Evolutionary conservation across 2,888 invertebrate genomes (phyloP).

Genomic region (Agriopis leucophaearia): DNA sequence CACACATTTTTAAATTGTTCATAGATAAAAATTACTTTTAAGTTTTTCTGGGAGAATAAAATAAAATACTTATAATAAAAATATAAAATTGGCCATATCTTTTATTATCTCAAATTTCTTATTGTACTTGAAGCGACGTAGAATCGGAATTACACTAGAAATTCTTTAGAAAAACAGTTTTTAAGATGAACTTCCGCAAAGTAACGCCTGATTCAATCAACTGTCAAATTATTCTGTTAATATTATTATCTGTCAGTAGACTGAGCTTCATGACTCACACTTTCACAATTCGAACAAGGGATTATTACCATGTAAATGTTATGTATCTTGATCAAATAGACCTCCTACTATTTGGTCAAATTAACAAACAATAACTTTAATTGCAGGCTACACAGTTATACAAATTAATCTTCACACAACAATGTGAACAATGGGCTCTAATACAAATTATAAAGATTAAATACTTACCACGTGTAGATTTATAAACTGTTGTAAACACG

Average conservation of each 20-base stretch:
- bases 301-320: conserved; percentile 23
- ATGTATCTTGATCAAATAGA: conserved; percentile 31
- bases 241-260: neutral
- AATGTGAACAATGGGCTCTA: conserved; percentile 29
- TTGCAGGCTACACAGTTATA: conserved; percentile 7
- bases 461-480: conserved; percentile 18
- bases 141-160: too few species aligned
- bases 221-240: too few species aligned
- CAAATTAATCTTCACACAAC: conserved; percentile 21
- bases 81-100: too few species aligned
- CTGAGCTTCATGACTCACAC: neutral
- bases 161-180: too few species aligned
- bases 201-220: too few species aligned
- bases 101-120: too few species aligned
- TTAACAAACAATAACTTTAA: conserved; percentile 34
- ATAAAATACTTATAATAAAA: too few species aligned
- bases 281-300: conserved; percentile 16
- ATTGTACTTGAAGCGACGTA: too few species aligned
- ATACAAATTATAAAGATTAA: conserved; percentile 21
- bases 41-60: too few species aligned
- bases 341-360: conserved; percentile 14
- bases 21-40: too few species aligned
- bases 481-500: conserved; percentile 17
- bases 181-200: too few species aligned
- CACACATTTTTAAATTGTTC: too few species aligned